Evolutionary conservation across 2,113 vertebrate species (phyloP).

Genomic region (Pteropus alecto): DNA sequence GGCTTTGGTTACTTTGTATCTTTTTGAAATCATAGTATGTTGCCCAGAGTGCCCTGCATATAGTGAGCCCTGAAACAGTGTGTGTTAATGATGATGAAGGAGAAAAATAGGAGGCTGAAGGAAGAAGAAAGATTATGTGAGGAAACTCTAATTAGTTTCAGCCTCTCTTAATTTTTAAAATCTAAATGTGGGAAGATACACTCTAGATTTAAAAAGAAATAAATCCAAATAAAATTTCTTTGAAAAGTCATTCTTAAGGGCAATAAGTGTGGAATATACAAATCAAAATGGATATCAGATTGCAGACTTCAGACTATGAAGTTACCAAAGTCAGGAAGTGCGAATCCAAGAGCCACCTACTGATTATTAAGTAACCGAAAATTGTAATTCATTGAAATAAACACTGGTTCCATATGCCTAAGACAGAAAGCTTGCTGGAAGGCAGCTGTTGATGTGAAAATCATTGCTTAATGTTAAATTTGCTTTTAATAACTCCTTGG

Average conservation of each 20-base stretch:
- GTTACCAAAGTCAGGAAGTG: slow-evolving; percentile 19
- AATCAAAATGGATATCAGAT: slow-evolving; percentile 27
- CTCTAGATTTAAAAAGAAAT: neutral
- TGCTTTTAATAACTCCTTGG: slow-evolving; percentile 48
- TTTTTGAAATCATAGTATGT: neutral
- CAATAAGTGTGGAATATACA: neutral
- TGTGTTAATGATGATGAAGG: neutral
- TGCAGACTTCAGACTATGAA: slow-evolving; percentile 52
- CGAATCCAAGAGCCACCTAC: slow-evolving; percentile 24
- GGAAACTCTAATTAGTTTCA: neutral
- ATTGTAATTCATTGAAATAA: slow-evolving; percentile 53
- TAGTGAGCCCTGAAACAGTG: neutral
- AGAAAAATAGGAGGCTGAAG: neutral
- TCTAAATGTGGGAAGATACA: neutral
- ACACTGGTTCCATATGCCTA: slow-evolving; percentile 43
- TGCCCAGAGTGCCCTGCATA: neutral
- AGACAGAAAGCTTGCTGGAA: slow-evolving; percentile 24
- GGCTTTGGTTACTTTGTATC: neutral
- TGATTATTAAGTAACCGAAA: slow-evolving; percentile 46
- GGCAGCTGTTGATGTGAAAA: slow-evolving; percentile 51
- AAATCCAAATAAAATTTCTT: neutral
- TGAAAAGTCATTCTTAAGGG: neutral
- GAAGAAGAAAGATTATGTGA: neutral
- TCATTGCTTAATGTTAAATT: slow-evolving; percentile 54
- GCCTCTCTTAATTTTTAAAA: neutral